Evolutionary conservation across 2,888 invertebrate species (phyloP).

Genomic region (Nemapogon koenigi): DNA sequence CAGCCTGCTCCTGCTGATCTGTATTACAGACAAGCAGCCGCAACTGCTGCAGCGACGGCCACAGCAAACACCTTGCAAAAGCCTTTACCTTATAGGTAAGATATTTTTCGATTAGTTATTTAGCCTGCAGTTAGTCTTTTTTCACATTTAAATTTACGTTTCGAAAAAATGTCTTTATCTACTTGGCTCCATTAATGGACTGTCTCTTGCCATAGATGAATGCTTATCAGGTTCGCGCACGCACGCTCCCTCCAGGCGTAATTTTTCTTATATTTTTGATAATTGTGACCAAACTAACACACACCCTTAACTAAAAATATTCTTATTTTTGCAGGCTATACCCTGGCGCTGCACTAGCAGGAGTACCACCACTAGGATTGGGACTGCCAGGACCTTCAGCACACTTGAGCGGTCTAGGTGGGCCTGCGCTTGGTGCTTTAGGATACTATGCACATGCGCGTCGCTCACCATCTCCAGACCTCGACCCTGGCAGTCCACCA

Average conservation of each 20-base stretch:
- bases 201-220: too few species aligned
- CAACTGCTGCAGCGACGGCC: slow-evolving; percentile 70
- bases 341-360: slow-evolving; percentile 66
- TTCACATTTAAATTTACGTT: too few species aligned
- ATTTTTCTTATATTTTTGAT: too few species aligned
- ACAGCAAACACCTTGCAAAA: slow-evolving; percentile 81
- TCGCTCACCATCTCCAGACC: slow-evolving; percentile 59
- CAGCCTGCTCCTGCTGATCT: slow-evolving; percentile 76
- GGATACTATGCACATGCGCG: slow-evolving; percentile 58
- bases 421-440: slow-evolving; percentile 68
- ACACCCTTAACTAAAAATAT: too few species aligned
- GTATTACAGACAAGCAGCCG: slow-evolving; percentile 83
- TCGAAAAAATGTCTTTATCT: too few species aligned
- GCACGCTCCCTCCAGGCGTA: too few species aligned
- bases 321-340: slow-evolving; percentile 53
- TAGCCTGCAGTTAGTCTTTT: too few species aligned
- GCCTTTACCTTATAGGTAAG: slow-evolving; percentile 79
- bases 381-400: slow-evolving; percentile 74
- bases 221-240: too few species aligned
- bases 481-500: slow-evolving; percentile 65
- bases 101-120: neutral
- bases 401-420: slow-evolving; percentile 70
- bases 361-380: slow-evolving; percentile 59
- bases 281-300: too few species aligned
- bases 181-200: too few species aligned